A percentile compares a stretch with the other conserved stretches of the same genome.
phyloP scores from a whole-genome alignment of 1,140 invertebrate species.

The Manduca sexta region DNA sequence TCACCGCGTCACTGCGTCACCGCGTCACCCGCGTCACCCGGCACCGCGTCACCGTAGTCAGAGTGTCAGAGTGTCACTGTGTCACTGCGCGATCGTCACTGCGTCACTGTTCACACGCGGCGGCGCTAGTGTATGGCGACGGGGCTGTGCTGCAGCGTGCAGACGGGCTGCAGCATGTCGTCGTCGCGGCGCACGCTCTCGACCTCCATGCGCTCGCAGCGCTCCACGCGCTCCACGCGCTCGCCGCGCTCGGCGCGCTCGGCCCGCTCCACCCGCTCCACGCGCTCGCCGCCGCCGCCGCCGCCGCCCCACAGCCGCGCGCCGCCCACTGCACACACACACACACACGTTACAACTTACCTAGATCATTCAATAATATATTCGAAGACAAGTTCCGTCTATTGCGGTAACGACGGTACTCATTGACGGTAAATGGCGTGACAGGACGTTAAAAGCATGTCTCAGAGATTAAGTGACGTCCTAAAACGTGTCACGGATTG shows the following conservation, averaged over 20 bases:
- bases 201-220: constrained; percentile 62
- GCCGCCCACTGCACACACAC: constrained; percentile 2
- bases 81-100: constrained; percentile 1
- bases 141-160: constrained; percentile 51
- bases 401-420: no score
- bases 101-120: neutral
- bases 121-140: constrained; percentile 60
- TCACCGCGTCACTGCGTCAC: no score
- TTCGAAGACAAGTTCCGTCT: neutral
- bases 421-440: no score
- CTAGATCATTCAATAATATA: no score
- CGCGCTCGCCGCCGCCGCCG: constrained; percentile 17
- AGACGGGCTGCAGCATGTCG: constrained; percentile 50
- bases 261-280: constrained; percentile 16
- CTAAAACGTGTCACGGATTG: no score
- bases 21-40: neutral
- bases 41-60: neutral
- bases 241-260: constrained; percentile 9
- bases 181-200: constrained; percentile 49
- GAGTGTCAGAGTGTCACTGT: neutral
- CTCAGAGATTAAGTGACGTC: no score
- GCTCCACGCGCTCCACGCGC: constrained; percentile 38
- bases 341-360: neutral
- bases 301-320: constrained; percentile 21
- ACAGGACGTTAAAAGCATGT: no score